Evolutionary conservation across 2,888 invertebrate species (phyloP).

Genomic region (Eupithecia exiguata): DNA sequence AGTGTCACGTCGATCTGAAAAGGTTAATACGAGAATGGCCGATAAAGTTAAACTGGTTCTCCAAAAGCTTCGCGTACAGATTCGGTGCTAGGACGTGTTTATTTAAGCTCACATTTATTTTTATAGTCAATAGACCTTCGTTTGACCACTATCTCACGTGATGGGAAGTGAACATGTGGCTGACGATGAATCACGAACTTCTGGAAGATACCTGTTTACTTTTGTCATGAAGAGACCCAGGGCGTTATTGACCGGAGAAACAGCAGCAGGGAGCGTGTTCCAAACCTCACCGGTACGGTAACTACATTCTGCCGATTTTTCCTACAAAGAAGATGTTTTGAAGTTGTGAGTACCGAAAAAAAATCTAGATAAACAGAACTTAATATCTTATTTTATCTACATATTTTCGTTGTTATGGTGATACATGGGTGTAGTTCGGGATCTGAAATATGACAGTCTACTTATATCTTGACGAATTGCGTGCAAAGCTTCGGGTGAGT

Average conservation of each 20-base stretch:
- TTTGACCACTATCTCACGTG: too few relatives aligned
- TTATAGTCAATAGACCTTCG: too few relatives aligned
- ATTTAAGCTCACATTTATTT: background rate
- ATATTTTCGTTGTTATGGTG: background rate
- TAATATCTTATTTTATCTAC: too few relatives aligned
- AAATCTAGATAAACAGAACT: background rate
- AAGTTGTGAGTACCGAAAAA: background rate
- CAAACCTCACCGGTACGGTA: background rate
- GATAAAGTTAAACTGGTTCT: conserved; percentile 61
- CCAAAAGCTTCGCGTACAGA: conserved; percentile 52
- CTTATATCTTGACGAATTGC: background rate
- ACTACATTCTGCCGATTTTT: background rate
- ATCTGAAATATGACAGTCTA: background rate
- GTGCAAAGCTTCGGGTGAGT: background rate
- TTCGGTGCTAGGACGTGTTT: background rate
- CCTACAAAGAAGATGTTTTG: background rate
- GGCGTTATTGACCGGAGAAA: too few relatives aligned
- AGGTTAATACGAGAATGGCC: conserved; percentile 58
- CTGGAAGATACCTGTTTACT: too few relatives aligned
- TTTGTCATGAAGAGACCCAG: too few relatives aligned
- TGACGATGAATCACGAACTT: too few relatives aligned
- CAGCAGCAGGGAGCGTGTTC: too few relatives aligned
- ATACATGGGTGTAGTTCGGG: background rate
- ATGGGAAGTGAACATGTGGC: too few relatives aligned
- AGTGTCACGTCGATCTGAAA: conserved; percentile 54